phyloP scores from a whole-genome alignment of 2,888 invertebrate genomes.

The Entomobrya multifasciata region DNA sequence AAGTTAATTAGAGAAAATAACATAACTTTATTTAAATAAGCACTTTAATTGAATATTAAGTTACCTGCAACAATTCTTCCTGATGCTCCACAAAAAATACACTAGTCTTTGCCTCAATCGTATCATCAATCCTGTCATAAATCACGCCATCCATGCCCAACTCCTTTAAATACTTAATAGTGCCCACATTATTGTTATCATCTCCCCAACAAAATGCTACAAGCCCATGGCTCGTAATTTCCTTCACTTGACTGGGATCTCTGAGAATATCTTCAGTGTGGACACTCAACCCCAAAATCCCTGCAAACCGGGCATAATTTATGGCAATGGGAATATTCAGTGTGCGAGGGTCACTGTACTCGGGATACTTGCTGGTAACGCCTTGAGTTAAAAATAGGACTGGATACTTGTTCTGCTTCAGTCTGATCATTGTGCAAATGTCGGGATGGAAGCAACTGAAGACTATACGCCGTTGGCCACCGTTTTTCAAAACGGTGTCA shows the following conservation, averaged over 20 bases:
- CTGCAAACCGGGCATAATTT: conserved; percentile 90
- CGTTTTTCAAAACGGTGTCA: conserved; percentile 90
- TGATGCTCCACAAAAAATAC: conserved; percentile 72
- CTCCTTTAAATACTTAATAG: conserved; percentile 91
- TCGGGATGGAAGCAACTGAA: conserved; percentile 98
- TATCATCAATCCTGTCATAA: conserved; percentile 88
- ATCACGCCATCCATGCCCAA: conserved; percentile 97
- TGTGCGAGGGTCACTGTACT: conserved; percentile 92
- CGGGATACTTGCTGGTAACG: conserved; percentile 86
- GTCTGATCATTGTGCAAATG: conserved; percentile 94
- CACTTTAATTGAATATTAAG: background rate
- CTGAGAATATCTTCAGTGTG: conserved; percentile 95
- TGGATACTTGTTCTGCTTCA: conserved; percentile 98
- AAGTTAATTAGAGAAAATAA: conserved; percentile 2
- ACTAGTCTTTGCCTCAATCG: conserved; percentile 72
- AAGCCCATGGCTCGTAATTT: conserved; percentile 90
- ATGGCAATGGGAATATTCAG: conserved; percentile 90
- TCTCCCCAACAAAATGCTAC: conserved; percentile 99
- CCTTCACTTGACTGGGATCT: conserved; percentile 90
- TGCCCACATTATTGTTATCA: conserved; percentile 93
- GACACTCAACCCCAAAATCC: conserved; percentile 93
- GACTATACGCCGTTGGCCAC: conserved; percentile 90
- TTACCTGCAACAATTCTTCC: conserved; percentile 67
- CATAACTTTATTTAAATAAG: background rate
- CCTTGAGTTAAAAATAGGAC: conserved; percentile 96